A percentile compares a stretch with the other conserved stretches of the same genome.
phyloP scores from a whole-genome alignment of 1,140 invertebrate species.

The Heterodera carotae region DNA sequence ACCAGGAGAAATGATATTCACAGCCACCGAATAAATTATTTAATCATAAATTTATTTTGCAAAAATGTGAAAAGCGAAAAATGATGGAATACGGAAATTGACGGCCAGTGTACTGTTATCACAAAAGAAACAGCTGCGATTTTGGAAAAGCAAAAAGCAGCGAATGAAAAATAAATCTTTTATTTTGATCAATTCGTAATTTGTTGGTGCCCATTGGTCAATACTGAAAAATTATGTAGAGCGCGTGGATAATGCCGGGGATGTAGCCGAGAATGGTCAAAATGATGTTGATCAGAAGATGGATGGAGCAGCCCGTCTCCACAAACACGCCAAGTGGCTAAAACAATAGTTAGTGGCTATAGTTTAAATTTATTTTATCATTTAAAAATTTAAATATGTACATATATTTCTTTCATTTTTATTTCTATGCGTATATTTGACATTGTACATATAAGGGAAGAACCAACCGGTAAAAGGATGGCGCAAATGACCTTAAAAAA shows the following conservation, averaged over 20 bases:
- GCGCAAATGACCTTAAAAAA: constrained; percentile 35
- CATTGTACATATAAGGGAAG: no score
- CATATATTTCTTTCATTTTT: no score
- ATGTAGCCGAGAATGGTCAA: constrained; percentile 52
- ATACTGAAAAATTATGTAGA: constrained; percentile 46
- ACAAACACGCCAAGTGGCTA: constrained; percentile 54
- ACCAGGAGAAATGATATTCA: neutral
- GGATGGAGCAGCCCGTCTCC: constrained; percentile 50
- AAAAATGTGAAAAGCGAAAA: neutral
- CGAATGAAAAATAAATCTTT: constrained; percentile 7
- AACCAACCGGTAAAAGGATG: constrained; percentile 37
- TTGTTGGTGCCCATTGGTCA: neutral
- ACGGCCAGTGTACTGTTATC: constrained; percentile 12
- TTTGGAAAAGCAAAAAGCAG: neutral
- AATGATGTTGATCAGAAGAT: constrained; percentile 56
- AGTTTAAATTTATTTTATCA: neutral
- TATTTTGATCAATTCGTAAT: neutral
- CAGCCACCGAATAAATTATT: neutral
- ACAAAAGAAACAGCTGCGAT: constrained; percentile 3
- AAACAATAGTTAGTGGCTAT: constrained; percentile 28
- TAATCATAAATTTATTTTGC: neutral
- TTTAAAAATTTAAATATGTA: no score
- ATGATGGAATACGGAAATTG: neutral
- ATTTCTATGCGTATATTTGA: no score
- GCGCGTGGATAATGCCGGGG: constrained; percentile 56